These are phyloP conservation scores for Tanypteryx hageni DNA, from an alignment of 2,888 invertebrate species.

Conservation along the genomic window DNA sequence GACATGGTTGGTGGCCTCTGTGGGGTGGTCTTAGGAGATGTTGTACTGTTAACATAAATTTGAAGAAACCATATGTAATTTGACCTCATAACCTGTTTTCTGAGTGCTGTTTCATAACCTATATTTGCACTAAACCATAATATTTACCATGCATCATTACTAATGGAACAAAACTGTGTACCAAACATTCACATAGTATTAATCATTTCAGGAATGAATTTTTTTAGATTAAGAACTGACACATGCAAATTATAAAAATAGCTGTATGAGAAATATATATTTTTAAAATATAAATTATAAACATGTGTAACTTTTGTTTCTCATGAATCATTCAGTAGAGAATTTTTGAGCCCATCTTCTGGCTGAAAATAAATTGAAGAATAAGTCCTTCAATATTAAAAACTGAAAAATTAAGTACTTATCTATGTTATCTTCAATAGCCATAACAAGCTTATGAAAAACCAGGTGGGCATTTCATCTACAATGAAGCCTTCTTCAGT, in stretches of 20 bases:
- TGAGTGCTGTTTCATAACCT: slow-evolving; percentile 40
- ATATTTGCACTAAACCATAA: slow-evolving; percentile 31
- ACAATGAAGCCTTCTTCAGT: no score
- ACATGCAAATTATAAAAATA: slow-evolving; percentile 18
- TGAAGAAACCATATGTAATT: not conserved
- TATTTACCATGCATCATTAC: not conserved
- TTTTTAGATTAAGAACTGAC: no score
- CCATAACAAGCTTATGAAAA: no score
- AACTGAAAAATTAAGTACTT: no score
- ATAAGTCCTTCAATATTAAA: no score
- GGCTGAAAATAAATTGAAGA: no score
- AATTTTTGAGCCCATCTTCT: no score
- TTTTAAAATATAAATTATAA: slow-evolving; percentile 3
- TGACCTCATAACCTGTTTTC: slow-evolving; percentile 34
- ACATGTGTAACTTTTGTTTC: not conserved
- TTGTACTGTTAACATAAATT: not conserved
- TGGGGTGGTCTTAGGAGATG: slow-evolving; percentile 9
- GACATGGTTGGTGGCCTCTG: slow-evolving; percentile 27
- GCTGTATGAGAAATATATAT: not conserved
- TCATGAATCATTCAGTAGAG: no score
- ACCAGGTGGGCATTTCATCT: no score
- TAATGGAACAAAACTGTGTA: slow-evolving; percentile 2
- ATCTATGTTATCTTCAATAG: no score
- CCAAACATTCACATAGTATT: not conserved
- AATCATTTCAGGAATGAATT: not conserved